A percentile compares a stretch with the other conserved stretches of the same genome.
phyloP scores from a whole-genome alignment of 2,113 vertebrate species.

The Atherinomorus stipes region DNA sequence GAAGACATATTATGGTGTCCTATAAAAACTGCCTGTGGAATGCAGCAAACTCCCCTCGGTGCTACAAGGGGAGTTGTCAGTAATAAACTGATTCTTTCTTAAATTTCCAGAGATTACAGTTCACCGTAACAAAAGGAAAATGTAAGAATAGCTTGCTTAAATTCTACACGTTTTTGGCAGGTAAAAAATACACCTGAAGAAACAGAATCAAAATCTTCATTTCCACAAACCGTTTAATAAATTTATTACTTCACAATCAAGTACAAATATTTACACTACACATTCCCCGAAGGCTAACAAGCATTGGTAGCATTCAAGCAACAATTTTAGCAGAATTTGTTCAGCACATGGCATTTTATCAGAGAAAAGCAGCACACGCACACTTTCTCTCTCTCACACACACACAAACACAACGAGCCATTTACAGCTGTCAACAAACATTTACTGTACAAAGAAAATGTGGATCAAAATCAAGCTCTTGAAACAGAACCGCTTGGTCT shows the following conservation, averaged over 20 bases:
- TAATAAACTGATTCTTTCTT: not conserved
- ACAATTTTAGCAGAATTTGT: slow-evolving; percentile 52
- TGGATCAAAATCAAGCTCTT: slow-evolving; percentile 87
- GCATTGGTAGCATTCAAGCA: slow-evolving; percentile 45
- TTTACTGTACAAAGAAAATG: slow-evolving; percentile 60
- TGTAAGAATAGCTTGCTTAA: not conserved
- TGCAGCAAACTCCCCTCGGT: slow-evolving; percentile 56
- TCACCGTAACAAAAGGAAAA: not conserved
- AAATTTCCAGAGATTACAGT: not conserved
- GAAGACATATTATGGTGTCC: slow-evolving; percentile 62
- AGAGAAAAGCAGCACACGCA: slow-evolving; percentile 39
- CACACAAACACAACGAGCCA: slow-evolving; percentile 23
- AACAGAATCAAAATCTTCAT: slow-evolving; percentile 4
- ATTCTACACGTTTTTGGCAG: not conserved
- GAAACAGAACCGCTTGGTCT: slow-evolving; percentile 91
- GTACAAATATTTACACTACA: slow-evolving; percentile 68
- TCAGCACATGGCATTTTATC: slow-evolving; percentile 52
- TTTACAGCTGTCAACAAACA: slow-evolving; percentile 53
- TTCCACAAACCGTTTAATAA: slow-evolving; percentile 73
- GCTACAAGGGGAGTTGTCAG: not conserved
- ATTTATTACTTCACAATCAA: slow-evolving; percentile 77
- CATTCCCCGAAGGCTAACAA: slow-evolving; percentile 35
- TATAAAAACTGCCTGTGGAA: slow-evolving; percentile 71
- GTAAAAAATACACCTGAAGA: not conserved
- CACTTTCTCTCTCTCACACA: slow-evolving; percentile 10